Evolutionary conservation across 2,888 invertebrate species (phyloP).

Genomic region (Xanthostigma xanthostigma): DNA sequence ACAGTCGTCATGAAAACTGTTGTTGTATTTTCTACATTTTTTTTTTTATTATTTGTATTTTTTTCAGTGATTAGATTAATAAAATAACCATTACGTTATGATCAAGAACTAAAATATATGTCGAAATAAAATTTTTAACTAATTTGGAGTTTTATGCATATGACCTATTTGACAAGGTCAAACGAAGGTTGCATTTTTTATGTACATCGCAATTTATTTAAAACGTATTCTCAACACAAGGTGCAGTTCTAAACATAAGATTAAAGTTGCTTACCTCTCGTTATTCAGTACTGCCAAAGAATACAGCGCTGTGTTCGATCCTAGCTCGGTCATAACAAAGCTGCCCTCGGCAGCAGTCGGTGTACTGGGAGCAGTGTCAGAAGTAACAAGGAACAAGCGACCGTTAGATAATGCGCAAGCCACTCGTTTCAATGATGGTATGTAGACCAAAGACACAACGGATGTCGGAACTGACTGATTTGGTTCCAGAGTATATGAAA

Average conservation of each 20-base stretch:
- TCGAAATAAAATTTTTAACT: too few species aligned
- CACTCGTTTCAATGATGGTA: conserved; percentile 54
- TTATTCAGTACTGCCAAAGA: conserved; percentile 43
- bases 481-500: conserved; percentile 51
- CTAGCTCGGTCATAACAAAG: conserved; percentile 64
- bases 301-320: conserved; percentile 50
- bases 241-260: conserved; percentile 16
- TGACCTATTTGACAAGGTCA: too few species aligned
- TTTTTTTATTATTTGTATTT: too few species aligned
- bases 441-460: conserved; percentile 50
- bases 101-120: too few species aligned
- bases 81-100: too few species aligned
- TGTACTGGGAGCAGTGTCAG: conserved; percentile 39
- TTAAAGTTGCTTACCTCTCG: conserved; percentile 19
- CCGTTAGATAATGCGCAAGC: conserved; percentile 71
- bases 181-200: not conserved
- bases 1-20: too few species aligned
- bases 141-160: too few species aligned
- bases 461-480: conserved; percentile 45
- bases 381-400: conserved; percentile 55
- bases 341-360: conserved; percentile 54
- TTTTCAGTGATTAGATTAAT: too few species aligned
- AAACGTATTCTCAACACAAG: conserved; percentile 14
- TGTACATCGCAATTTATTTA: too few species aligned
- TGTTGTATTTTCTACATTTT: too few species aligned